A percentile compares a stretch with the other conserved stretches of the same genome.
Evolutionary conservation across 2,888 invertebrate genomes (phyloP).

Genomic region (Sipha maydis): DNA sequence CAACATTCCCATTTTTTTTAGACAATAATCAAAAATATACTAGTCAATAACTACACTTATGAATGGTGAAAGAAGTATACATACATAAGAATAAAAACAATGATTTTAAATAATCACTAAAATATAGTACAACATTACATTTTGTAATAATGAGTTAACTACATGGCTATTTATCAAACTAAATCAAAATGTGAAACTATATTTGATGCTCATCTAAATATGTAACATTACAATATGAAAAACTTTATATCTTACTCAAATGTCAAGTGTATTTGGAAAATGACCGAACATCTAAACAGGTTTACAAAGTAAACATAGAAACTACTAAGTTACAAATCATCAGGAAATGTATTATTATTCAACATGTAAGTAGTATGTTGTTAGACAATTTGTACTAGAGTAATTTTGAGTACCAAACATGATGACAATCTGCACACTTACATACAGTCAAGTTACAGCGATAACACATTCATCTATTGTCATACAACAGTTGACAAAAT

Average conservation of each 20-base stretch:
- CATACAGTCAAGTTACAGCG: background rate
- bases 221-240: no score
- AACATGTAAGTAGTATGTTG: background rate
- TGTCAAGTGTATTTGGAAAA: no score
- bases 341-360: background rate
- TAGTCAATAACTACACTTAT: background rate
- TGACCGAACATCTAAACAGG: no score
- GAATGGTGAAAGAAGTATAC: background rate
- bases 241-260: no score
- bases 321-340: no score
- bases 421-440: background rate
- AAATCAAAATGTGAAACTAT: no score
- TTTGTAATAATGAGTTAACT: no score
- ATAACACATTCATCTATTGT: background rate
- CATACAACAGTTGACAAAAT: background rate
- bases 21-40: background rate
- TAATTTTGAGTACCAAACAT: background rate
- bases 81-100: background rate
- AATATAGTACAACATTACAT: background rate
- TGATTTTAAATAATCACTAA: background rate
- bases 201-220: no score
- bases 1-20: background rate
- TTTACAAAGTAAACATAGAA: no score
- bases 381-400: background rate
- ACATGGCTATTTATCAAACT: no score